These are phyloP conservation scores for Limonius californicus DNA, from an alignment of 1,140 invertebrate species.

Conservation along the genomic window DNA sequence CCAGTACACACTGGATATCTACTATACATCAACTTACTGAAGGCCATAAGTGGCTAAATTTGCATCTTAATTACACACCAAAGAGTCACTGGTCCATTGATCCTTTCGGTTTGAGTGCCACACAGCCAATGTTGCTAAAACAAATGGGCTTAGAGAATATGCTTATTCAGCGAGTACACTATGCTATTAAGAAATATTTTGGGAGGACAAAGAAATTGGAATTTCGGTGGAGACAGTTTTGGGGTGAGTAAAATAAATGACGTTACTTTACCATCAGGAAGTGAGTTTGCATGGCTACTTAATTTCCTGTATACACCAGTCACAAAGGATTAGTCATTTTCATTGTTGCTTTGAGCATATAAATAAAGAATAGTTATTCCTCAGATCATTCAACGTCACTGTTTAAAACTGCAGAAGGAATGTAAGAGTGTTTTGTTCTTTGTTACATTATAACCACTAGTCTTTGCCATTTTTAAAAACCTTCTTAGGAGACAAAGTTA, in stretches of 20 bases:
- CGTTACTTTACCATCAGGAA: neutral
- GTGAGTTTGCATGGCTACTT: too few relatives aligned
- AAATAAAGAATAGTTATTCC: too few relatives aligned
- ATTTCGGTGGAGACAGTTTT: conserved; percentile 91
- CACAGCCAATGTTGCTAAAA: conserved; percentile 85
- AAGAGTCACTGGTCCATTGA: conserved; percentile 92
- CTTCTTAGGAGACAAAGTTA: too few relatives aligned
- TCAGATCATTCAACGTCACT: too few relatives aligned
- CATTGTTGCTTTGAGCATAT: too few relatives aligned
- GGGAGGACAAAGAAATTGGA: conserved; percentile 78
- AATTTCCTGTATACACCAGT: too few relatives aligned
- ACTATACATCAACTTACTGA: conserved; percentile 88
- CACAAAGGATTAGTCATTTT: too few relatives aligned
- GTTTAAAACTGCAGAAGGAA: too few relatives aligned
- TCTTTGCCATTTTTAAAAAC: too few relatives aligned
- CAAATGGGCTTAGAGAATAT: conserved; percentile 80
- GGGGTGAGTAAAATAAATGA: conserved; percentile 65
- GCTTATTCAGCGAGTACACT: conserved; percentile 93
- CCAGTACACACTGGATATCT: conserved; percentile 86
- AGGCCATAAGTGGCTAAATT: conserved; percentile 90
- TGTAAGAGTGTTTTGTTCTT: too few relatives aligned
- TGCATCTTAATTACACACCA: conserved; percentile 78
- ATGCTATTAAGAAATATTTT: conserved; percentile 89
- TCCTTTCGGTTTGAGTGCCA: conserved; percentile 89
- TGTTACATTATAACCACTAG: too few relatives aligned